phyloP scores from a whole-genome alignment of 1,140 invertebrate genomes.

The Drosophila tristis region DNA sequence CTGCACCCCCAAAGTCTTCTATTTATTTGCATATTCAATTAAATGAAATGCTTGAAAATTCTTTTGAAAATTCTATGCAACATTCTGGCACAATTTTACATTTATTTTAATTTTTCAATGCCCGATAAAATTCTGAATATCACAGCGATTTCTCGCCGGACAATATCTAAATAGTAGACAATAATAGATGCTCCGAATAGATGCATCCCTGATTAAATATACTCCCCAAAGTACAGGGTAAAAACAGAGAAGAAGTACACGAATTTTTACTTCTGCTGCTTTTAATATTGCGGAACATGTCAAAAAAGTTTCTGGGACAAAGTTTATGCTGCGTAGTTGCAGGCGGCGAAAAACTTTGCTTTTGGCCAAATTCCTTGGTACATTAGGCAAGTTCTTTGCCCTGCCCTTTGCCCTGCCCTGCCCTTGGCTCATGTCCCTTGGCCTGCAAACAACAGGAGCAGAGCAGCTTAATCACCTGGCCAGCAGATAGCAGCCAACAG shows the following conservation, averaged over 20 bases:
- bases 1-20: no score
- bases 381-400: conserved; percentile 44
- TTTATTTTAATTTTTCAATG: no score
- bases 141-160: no score
- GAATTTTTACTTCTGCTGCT: conserved; percentile 19
- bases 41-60: not conserved
- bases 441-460: conserved; percentile 30
- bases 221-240: no score
- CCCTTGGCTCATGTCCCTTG: conserved; percentile 1
- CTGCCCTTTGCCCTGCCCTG: not conserved
- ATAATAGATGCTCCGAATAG: no score
- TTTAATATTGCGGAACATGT: conserved; percentile 29
- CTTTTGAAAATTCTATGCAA: no score
- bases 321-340: conserved; percentile 47
- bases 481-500: not conserved
- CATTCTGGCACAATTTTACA: no score
- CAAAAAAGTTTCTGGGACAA: conserved; percentile 27
- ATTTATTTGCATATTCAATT: not conserved
- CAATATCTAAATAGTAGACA: no score
- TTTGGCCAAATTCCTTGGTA: conserved; percentile 30
- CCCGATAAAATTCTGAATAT: no score
- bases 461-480: conserved; percentile 48
- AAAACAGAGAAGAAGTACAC: not conserved
- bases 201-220: no score
- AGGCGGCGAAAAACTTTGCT: conserved; percentile 55